Percentiles rank a stretch among this genome's conserved stretches.
phyloP scores from a whole-genome alignment of 2,888 invertebrate genomes.

The Morpho achilles region DNA sequence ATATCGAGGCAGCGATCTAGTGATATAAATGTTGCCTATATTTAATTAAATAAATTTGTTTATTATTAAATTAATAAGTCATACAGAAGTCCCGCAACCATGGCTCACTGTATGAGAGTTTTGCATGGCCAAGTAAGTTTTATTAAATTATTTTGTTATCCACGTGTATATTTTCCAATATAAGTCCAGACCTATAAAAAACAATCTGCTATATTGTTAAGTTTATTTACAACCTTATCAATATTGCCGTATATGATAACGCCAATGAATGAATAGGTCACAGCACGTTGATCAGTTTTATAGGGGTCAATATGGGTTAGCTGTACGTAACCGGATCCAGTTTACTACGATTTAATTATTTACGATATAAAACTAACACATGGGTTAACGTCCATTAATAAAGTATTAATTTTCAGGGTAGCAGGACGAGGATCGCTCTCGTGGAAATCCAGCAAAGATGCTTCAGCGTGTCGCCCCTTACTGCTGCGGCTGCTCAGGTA shows the following conservation, averaged over 20 bases:
- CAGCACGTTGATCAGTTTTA: constrained; percentile 45
- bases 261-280: constrained; percentile 51
- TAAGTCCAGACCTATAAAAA: constrained; percentile 4
- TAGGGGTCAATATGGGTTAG: constrained; percentile 23
- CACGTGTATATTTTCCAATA: constrained; percentile 36
- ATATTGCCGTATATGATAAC: constrained; percentile 32
- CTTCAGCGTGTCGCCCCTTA: constrained; percentile 88
- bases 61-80: constrained; percentile 39
- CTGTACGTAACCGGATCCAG: constrained; percentile 13
- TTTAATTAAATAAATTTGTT: constrained; percentile 42
- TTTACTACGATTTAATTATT: constrained; percentile 7
- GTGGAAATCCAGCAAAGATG: constrained; percentile 87
- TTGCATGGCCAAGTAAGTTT: constrained; percentile 85
- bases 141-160: constrained; percentile 32
- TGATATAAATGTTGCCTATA: constrained; percentile 64
- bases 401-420: constrained; percentile 59
- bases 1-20: constrained; percentile 37
- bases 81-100: constrained; percentile 74
- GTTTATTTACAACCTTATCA: constrained; percentile 58
- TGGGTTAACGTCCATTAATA: neutral
- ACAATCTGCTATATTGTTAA: constrained; percentile 21
- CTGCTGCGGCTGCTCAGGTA: constrained; percentile 86
- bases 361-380: neutral
- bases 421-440: constrained; percentile 73
- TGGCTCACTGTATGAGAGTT: constrained; percentile 89